Conservation (phyloP, 2,113 vertebrate genomes). For the Platysteira castanea region DNA sequence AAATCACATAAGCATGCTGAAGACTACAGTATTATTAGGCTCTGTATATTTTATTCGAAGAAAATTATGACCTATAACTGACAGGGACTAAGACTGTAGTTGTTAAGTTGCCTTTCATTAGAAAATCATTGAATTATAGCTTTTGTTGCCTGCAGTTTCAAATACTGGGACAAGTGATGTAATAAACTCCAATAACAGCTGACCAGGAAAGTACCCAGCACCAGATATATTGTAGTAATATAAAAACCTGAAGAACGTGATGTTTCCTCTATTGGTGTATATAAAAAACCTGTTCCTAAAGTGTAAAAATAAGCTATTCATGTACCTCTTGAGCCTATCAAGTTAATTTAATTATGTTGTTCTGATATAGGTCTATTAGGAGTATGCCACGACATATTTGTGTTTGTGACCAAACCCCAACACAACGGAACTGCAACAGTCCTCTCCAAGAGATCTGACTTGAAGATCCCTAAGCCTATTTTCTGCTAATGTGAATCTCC, state of each 20-base stretch:
- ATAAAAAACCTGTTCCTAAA: neutral
- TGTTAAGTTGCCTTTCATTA: neutral
- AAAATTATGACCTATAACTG: neutral
- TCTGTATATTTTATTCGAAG: neutral
- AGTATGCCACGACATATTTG: neutral
- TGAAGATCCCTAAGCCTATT: neutral
- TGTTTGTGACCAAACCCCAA: neutral
- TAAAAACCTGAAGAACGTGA: neutral
- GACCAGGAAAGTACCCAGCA: neutral
- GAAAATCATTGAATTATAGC: neutral
- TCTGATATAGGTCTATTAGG: neutral
- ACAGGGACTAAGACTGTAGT: neutral
- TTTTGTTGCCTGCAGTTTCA: neutral
- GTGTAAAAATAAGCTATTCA: neutral
- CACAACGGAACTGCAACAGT: neutral
- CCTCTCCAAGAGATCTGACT: neutral
- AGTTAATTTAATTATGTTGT: neutral
- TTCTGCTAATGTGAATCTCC: neutral
- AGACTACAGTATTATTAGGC: neutral
- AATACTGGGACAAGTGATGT: neutral
- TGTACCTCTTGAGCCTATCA: neutral
- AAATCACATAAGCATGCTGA: neutral
- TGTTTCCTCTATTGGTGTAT: neutral
- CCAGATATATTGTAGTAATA: neutral
- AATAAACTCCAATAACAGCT: neutral